Conservation (phyloP, 37 sponge, comb jelly and placozoan genomes). For the Spongilla lacustris region DNA sequence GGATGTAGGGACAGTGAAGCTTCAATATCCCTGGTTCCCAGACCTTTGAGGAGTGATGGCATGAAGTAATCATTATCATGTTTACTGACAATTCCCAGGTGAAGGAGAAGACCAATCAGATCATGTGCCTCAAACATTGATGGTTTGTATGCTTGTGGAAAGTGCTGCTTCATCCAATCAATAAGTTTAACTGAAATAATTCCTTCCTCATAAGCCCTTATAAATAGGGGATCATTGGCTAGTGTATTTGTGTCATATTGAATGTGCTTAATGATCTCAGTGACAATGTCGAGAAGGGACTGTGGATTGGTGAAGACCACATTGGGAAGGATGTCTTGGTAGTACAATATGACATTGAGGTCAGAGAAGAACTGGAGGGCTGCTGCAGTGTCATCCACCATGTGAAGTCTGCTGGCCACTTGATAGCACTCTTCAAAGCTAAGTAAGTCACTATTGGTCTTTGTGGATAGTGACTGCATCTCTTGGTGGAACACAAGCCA, state of each 20-base stretch:
- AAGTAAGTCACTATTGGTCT: neutral
- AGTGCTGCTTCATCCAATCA: neutral
- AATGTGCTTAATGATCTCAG: neutral
- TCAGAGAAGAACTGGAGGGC: neutral
- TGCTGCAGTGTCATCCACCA: neutral
- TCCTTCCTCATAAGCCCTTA: neutral
- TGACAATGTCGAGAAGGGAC: neutral
- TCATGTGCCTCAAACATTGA: neutral
- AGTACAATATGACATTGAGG: neutral
- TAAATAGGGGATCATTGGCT: neutral
- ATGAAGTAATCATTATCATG: neutral
- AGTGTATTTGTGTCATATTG: neutral
- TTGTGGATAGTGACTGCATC: neutral
- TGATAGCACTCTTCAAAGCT: neutral
- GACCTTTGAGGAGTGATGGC: neutral
- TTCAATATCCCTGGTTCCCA: neutral
- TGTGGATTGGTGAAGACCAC: neutral
- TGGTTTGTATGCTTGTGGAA: neutral
- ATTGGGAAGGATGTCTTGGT: neutral
- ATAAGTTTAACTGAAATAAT: neutral
- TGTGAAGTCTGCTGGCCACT: neutral
- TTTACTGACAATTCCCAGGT: conserved; percentile 5
- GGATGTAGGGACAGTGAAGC: neutral
- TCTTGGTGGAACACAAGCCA: neutral
- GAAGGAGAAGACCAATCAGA: neutral